These are phyloP conservation scores for Nothoprocta perdicaria DNA, from an alignment of 2,113 vertebrate genomes.

Conservation along the genomic window DNA sequence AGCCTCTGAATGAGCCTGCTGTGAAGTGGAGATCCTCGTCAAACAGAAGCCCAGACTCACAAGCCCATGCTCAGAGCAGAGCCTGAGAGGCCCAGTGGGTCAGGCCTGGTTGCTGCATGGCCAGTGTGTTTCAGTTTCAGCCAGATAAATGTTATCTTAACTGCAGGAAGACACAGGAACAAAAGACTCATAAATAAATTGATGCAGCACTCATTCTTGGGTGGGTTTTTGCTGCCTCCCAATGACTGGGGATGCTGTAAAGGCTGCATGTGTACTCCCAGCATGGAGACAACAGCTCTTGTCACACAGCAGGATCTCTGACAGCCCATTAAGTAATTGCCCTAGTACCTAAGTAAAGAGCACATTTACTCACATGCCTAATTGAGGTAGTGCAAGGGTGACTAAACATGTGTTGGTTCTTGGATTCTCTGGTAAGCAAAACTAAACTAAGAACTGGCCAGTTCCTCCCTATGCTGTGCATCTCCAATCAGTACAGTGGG, in stretches of 20 bases:
- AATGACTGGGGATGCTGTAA: background rate
- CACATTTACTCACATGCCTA: background rate
- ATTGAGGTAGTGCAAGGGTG: background rate
- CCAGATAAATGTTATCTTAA: background rate
- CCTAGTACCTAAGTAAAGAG: background rate
- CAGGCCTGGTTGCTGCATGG: background rate
- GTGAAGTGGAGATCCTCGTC: background rate
- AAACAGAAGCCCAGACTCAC: background rate
- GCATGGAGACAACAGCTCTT: background rate
- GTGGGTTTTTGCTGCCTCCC: background rate
- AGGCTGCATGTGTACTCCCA: background rate
- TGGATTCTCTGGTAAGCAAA: background rate
- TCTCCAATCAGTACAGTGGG: background rate
- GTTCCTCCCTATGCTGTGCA: background rate
- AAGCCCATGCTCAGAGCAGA: background rate
- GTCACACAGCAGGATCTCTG: background rate
- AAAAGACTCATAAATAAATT: background rate
- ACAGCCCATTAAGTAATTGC: background rate
- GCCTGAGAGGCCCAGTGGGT: fast-evolving
- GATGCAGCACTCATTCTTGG: background rate
- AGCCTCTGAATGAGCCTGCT: background rate
- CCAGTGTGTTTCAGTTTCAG: background rate
- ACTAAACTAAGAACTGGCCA: background rate
- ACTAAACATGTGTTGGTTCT: background rate
- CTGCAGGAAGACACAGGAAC: background rate